Percentiles rank a stretch among this genome's conserved stretches.
Evolutionary conservation across 2,113 vertebrate genomes (phyloP).

Genomic region (Elephantulus edwardii): DNA sequence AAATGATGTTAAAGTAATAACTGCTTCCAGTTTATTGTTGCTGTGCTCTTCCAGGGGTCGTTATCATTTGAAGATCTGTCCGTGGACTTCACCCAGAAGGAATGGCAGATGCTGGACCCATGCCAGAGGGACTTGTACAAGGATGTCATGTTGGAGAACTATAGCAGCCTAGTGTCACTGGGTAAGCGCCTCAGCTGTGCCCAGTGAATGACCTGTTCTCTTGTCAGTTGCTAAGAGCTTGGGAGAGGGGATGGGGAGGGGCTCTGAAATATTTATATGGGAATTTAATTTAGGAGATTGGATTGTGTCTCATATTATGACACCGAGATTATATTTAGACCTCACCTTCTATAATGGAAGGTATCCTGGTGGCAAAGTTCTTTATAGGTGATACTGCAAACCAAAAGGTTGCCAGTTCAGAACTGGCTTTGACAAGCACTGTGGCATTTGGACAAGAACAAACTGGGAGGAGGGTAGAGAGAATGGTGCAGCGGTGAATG

Average conservation of each 20-base stretch:
- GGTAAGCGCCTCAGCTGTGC: conserved; percentile 55
- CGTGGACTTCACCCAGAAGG: conserved; percentile 67
- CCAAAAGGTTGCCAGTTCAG: too few species aligned
- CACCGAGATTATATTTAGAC: not conserved
- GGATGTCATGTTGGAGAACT: conserved; percentile 76
- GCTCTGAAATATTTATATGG: not conserved
- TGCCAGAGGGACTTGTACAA: conserved; percentile 65
- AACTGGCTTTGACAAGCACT: too few species aligned
- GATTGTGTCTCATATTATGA: not conserved
- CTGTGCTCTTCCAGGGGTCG: conserved; percentile 36
- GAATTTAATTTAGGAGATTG: not conserved
- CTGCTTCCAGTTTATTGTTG: not conserved
- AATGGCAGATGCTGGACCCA: conserved; percentile 66
- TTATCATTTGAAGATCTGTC: conserved; percentile 70
- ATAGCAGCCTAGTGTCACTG: conserved; percentile 29
- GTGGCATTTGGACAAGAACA: too few species aligned
- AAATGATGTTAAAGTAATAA: rapidly evolving
- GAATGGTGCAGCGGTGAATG: too few species aligned
- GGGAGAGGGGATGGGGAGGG: too few species aligned
- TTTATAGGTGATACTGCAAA: too few species aligned
- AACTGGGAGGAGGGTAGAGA: too few species aligned
- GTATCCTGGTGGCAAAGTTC: too few species aligned
- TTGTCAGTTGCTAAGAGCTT: not conserved
- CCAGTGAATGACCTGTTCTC: not conserved
- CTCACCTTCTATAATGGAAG: too few species aligned